Conservation (phyloP, 2,113 vertebrate genomes). For the Colossoma macropomum region DNA sequence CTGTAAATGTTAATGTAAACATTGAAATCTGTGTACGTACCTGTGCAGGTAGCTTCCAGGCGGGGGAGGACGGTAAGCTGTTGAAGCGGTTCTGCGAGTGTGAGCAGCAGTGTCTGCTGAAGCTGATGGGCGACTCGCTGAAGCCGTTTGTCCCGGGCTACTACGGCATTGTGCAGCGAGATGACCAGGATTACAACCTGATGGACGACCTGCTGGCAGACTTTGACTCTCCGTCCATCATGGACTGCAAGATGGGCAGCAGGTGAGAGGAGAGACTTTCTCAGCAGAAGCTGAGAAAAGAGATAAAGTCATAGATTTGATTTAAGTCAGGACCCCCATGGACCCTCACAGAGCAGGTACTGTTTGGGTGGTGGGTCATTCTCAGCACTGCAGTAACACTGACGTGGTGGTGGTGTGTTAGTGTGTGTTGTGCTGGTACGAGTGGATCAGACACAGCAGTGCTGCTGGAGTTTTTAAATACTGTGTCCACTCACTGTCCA, state of each 20-base stretch:
- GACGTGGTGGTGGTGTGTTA: no score
- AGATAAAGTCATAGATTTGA: no score
- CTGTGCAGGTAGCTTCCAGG: conserved; percentile 85
- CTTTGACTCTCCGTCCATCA: conserved; percentile 88
- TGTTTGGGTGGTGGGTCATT: no score
- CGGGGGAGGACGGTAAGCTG: conserved; percentile 83
- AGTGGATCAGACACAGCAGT: no score
- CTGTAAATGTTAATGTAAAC: no score
- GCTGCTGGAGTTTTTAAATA: no score
- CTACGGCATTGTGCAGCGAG: conserved; percentile 80
- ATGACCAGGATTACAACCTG: conserved; percentile 85
- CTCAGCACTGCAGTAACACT: no score
- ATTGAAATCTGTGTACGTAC: neutral
- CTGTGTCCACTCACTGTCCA: no score
- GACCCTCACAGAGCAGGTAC: no score
- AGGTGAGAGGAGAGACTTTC: conserved; percentile 72
- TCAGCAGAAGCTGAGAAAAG: neutral
- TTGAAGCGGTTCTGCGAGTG: conserved; percentile 86
- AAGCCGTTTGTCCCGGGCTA: conserved; percentile 85
- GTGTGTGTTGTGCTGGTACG: no score
- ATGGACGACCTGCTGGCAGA: conserved; percentile 89
- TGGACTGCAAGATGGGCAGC: conserved; percentile 96
- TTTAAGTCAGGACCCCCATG: no score
- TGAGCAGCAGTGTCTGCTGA: conserved; percentile 85
- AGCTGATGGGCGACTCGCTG: conserved; percentile 82